Evolutionary conservation across 1,140 invertebrate species (phyloP), one percentile per base, ranked within the genome.

Genomic region (Neotoxoptera formosana): DNA sequence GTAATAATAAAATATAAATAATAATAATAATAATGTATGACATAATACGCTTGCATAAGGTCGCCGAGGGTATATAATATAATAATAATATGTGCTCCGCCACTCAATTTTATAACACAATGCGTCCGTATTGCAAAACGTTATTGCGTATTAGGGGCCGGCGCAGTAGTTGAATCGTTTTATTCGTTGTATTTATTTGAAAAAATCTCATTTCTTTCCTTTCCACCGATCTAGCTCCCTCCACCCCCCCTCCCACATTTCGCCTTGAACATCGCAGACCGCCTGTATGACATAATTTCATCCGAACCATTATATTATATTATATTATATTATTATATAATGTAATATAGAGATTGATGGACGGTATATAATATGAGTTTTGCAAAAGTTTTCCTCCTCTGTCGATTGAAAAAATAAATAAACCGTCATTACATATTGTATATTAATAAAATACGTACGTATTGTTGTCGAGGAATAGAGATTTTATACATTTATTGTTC

Each of bases 171-270:
- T 36, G 47, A 53, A 89, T 53, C 87, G 47, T 53, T 89, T 87
- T 88, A 88, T 47, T 47, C 84, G 3, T 47, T 86, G 84, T 45
- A 45, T 86, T 86, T 86, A 47, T 88, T 51, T 36, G 48, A 53
- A 89, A 53, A 89, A 89, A 89, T 45, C 20, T 89, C 30, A 89
- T 89, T 89, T 34, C n/a, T 89, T 87, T 47, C 36, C 81, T 84
- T 36, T 36, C 45, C 45, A n/a, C 14, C 45, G 47, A 51, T 48
- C 86, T n/a, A n/a, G n/a, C 45, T 30, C 45, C 45, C 45, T 87
- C 8, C 7, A n/a, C n/a, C 86, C 45, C 45, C 45, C 45, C 45
- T 87, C 8, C 7, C 34, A 17, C n/a, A n/a, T n/a, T n/a, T n/a
- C n/a, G n/a, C n/a, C n/a, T 87, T 47, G 17, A 48, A 87, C 17